These are phyloP conservation scores for Phoenoteleia sp. DNA, from an alignment of 2,888 invertebrate species.

Conservation along the genomic window DNA sequence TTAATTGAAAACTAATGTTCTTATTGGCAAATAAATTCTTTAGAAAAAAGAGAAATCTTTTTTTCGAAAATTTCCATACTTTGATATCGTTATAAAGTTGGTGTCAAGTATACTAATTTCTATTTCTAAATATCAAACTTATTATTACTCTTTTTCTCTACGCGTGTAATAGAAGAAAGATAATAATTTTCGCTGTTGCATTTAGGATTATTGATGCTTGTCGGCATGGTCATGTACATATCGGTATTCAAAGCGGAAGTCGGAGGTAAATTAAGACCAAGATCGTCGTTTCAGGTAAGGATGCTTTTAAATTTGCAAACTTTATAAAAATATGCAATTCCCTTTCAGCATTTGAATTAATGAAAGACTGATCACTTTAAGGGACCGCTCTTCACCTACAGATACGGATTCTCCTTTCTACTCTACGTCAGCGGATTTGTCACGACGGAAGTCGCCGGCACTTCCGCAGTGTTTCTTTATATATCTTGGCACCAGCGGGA, in stretches of 20 bases:
- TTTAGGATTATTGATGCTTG: slow-evolving; percentile 95
- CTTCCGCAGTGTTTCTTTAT: slow-evolving; percentile 95
- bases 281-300: slow-evolving; percentile 90
- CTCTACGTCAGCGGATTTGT: slow-evolving; percentile 95
- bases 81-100: too few species aligned
- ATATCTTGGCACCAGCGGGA: slow-evolving; percentile 93
- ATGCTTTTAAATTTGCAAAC: too few species aligned
- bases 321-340: not conserved
- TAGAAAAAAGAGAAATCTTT: too few species aligned
- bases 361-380: slow-evolving; percentile 49
- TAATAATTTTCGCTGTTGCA: too few species aligned
- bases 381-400: slow-evolving; percentile 93
- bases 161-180: too few species aligned
- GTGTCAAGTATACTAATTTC: too few species aligned
- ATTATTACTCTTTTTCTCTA: too few species aligned
- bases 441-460: slow-evolving; percentile 94
- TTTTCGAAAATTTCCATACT: too few species aligned
- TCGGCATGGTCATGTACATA: slow-evolving; percentile 97
- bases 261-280: slow-evolving; percentile 94
- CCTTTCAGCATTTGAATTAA: slow-evolving; percentile 29
- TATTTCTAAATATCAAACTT: too few species aligned
- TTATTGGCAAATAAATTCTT: too few species aligned
- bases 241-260: slow-evolving; percentile 97
- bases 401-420: slow-evolving; percentile 96
- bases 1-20: too few species aligned